Evolutionary conservation across 2,797 vertebrate species (phyloP).

Genomic region (Eleutherodactylus coqui): DNA sequence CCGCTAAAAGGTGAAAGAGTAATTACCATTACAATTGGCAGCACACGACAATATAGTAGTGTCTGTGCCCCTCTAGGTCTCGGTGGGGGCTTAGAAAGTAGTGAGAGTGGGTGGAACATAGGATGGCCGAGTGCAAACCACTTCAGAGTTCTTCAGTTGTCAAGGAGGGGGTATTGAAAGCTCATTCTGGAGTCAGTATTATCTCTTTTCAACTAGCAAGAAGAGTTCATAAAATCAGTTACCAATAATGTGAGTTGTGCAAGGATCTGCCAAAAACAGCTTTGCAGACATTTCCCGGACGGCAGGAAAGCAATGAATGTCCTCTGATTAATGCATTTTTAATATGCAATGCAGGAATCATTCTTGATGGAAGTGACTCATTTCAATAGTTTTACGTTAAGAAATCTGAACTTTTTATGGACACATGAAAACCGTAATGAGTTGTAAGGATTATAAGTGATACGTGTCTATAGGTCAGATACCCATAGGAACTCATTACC

Average conservation of each 20-base stretch:
- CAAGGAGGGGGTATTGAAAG: conserved; percentile 30
- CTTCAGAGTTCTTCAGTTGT: conserved; percentile 28
- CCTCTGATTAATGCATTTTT: not conserved
- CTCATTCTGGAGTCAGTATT: conserved; percentile 14
- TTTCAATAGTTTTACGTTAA: too few relatives aligned
- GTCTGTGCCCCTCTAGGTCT: conserved; percentile 46
- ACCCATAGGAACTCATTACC: too few relatives aligned
- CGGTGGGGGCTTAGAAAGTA: conserved; percentile 45
- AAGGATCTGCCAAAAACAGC: not conserved
- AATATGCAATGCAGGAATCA: not conserved
- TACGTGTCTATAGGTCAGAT: too few relatives aligned
- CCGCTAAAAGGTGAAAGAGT: conserved; percentile 61
- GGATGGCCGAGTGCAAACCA: conserved; percentile 41
- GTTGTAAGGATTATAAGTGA: too few relatives aligned
- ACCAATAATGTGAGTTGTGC: not conserved
- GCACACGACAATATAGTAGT: conserved; percentile 61
- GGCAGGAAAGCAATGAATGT: not conserved
- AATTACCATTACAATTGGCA: conserved; percentile 63
- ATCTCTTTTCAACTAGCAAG: not conserved
- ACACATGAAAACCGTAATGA: too few relatives aligned
- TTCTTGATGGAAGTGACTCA: not conserved
- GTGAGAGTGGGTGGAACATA: conserved; percentile 44
- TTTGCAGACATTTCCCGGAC: not conserved
- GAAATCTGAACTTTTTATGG: too few relatives aligned
- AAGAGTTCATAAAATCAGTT: conserved; percentile 45